phyloP scores from a whole-genome alignment of 2,888 invertebrate species.

The Lasius platythorax region DNA sequence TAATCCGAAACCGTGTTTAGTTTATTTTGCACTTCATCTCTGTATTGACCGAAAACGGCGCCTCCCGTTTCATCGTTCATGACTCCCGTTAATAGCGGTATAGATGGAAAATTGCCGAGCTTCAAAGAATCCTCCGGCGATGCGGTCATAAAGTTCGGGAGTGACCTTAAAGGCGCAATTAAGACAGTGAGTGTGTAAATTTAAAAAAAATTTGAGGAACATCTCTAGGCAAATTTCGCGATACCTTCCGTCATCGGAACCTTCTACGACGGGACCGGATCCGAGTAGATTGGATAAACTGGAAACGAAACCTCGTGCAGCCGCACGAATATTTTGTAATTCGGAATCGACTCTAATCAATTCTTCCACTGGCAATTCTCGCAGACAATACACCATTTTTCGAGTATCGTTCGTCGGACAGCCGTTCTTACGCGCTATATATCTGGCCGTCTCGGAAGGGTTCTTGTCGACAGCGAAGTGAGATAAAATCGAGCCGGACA shows the following conservation, averaged over 20 bases:
- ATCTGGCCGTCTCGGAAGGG: constrained; percentile 88
- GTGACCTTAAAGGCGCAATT: constrained; percentile 86
- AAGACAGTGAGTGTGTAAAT: not conserved
- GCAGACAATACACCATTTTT: constrained; percentile 90
- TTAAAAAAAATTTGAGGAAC: not conserved
- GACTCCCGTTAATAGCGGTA: constrained; percentile 91
- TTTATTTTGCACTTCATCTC: constrained; percentile 84
- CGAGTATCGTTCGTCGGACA: constrained; percentile 89
- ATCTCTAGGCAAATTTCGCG: not conserved
- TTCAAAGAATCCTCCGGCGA: constrained; percentile 89
- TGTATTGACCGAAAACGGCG: constrained; percentile 87
- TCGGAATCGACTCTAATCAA: constrained; percentile 88
- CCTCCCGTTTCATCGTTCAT: constrained; percentile 91
- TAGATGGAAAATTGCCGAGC: constrained; percentile 87
- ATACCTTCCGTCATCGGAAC: constrained; percentile 87
- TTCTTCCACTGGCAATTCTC: constrained; percentile 85
- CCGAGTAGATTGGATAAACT: constrained; percentile 89
- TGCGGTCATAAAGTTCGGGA: constrained; percentile 90
- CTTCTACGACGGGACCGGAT: constrained; percentile 91
- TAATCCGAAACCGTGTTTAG: constrained; percentile 85
- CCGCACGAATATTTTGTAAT: constrained; percentile 87
- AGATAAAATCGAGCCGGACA: constrained; percentile 92
- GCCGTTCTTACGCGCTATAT: constrained; percentile 89
- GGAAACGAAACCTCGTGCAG: constrained; percentile 88
- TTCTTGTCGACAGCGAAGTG: constrained; percentile 90